Evolutionary conservation across 2,888 invertebrate species (phyloP), one percentile per base, ranked within the genome.

Genomic region (Anticlea derivata): DNA sequence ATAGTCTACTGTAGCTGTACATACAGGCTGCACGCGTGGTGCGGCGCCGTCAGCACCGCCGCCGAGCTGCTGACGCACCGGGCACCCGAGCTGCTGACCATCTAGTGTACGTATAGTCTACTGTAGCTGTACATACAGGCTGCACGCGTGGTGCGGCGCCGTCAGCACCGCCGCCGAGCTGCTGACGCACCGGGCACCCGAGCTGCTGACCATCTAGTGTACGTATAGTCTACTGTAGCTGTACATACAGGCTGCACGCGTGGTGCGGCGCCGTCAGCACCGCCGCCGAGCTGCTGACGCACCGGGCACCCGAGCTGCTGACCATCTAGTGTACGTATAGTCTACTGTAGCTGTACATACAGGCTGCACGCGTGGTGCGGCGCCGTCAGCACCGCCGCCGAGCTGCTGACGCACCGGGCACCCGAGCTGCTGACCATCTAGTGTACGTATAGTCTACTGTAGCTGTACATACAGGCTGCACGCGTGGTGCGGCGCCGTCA

Each of bases 331-430:
- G 26, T 17, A 4, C 4, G 17, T n/a, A n/a, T n/a, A 17, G 17
- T 17, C 4, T 17, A 17, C n/a, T n/a, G n/a, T n/a, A n/a, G n/a
- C n/a, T n/a, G n/a, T n/a, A n/a, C n/a, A n/a, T n/a, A n/a, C 63
- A 73, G 73, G 23, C 63, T 66, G 60, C 64, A 60, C 52, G 52
- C 45, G 11, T 50, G 52, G 56, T 38, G 46, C 51, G 27, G 40
- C 17, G 78, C 78, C 50, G 71, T 58, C 94, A 63, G 92, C 41
- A 93, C 95, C 5, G 94, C 95, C 33, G 58, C 95, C 37, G 95
- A 47, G 6, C 33, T 52, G 12, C 24, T 52, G 5, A 22, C 41
- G 11, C 24, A 13, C 1, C 13, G 23, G 0, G 53, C 44, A 3
- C 53, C 48, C 2, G 48, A 53, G 2, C 52, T 52, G 4, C 44